Base-by-base conservation (phyloP, 2,797 vertebrate species). In the Crocidura indochinensis region DNA sequence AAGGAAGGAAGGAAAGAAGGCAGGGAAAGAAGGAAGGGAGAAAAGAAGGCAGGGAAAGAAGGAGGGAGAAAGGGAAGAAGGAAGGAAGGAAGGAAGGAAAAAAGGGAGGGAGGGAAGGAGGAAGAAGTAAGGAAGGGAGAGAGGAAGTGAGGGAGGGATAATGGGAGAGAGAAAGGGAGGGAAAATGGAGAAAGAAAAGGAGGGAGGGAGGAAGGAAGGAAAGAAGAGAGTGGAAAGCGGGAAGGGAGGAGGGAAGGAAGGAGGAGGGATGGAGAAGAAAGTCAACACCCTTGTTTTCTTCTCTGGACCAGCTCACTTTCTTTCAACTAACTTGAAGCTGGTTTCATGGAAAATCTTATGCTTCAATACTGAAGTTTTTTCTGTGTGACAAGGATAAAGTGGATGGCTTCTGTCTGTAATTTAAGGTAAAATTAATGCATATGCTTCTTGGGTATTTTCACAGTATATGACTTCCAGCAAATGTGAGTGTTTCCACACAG, bases 401-500 rank as follows among this genome's bases (percentile, higher is more conserved):
- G 92, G 91, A 82, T 82, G 20, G 20, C 90, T 94, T 93, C 67
- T 1, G 82, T 76, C 83, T 89, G 79, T 72, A 71, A 82, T 2
- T 1, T 72, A 93, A 94, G 92, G 96, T 89, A 86, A 87, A 97
- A 95, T 96, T 94, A 80, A 65, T 95, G 79, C 94, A 92, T 93
- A 27, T 82, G 91, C 73, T 97, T 91, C 95, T 92, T 95, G 89
- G 79, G 93, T 95, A 93, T 86, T 96, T 96, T 86, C 96, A 84
- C 96, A 73, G 93, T 68, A 65, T 95, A 89, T 93, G 91, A 94
- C 94, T 97, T 95, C 92, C 88, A 97, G 97, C 96, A 96, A 96
- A 96, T 87, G 92, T 19, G 89, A 93, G 93, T 96, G 95, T 97
- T 97, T 96, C 94, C 27, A 92, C 96, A 96, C 94, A 91, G 96